Conservation (phyloP, 1,140 invertebrate species). For the Chlorops oryzae region DNA sequence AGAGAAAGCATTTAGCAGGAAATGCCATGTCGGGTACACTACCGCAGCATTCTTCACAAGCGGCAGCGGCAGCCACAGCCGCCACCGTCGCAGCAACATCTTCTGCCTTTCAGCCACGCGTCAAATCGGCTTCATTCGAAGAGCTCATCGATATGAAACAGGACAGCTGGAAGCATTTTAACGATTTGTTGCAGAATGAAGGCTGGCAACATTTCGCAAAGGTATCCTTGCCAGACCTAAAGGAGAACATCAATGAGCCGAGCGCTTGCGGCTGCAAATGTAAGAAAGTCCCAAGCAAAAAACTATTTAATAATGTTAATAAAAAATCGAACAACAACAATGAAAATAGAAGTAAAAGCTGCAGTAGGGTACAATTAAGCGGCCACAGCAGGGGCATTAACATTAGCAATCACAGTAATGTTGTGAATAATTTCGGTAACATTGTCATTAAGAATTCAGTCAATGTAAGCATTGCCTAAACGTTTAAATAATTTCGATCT, state of each 20-base stretch:
- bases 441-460: constrained; percentile 43
- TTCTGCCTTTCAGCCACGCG: too few species aligned
- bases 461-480: constrained; percentile 42
- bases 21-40: neutral
- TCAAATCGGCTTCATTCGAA: constrained; percentile 9
- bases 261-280: neutral
- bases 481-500: too few species aligned
- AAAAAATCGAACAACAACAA: neutral
- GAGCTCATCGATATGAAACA: constrained; percentile 1
- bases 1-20: neutral
- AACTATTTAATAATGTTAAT: too few species aligned
- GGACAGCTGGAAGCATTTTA: constrained; percentile 6
- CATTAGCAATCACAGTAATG: constrained; percentile 3
- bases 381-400: neutral
- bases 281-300: too few species aligned
- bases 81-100: neutral
- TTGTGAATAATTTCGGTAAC: constrained; percentile 21
- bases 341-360: neutral
- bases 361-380: neutral
- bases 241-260: neutral
- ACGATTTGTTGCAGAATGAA: constrained; percentile 1
- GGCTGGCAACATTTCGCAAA: constrained; percentile 1
- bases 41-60: neutral
- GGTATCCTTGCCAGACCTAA: constrained; percentile 13
- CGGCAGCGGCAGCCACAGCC: neutral